Evolutionary conservation across 2,888 invertebrate species (phyloP).

Genomic region (Clivina fossor): DNA sequence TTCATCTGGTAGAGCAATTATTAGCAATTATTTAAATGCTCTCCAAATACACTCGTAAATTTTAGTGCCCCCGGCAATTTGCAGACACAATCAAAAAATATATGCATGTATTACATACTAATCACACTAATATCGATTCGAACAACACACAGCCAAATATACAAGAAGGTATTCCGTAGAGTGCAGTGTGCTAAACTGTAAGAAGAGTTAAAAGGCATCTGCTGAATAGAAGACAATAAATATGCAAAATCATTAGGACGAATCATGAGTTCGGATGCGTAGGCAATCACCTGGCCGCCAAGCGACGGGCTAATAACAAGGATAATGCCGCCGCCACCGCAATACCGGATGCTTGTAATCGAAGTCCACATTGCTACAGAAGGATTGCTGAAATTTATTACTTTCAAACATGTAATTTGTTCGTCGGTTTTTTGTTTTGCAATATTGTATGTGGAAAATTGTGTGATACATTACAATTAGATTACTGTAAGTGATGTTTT

Average conservation of each 20-base stretch:
- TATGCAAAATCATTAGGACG: conserved; percentile 33
- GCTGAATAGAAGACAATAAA: conserved; percentile 32
- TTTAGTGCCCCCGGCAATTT: conserved; percentile 15
- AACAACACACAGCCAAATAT: neutral
- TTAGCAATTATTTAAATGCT: conserved; percentile 33
- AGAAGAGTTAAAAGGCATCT: conserved; percentile 11
- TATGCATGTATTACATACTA: too few species aligned
- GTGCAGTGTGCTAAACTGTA: neutral
- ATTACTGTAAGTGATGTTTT: too few species aligned
- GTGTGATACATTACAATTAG: too few species aligned
- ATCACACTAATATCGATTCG: neutral
- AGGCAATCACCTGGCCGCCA: conserved; percentile 9
- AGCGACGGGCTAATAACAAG: conserved; percentile 20
- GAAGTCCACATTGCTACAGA: too few species aligned
- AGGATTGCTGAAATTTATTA: too few species aligned
- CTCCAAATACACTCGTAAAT: conserved; percentile 32
- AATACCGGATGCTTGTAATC: conserved; percentile 4
- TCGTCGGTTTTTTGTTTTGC: too few species aligned
- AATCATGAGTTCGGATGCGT: conserved; percentile 14
- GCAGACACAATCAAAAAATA: too few species aligned
- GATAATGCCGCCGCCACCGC: neutral
- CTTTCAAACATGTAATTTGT: too few species aligned
- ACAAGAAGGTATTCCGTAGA: neutral
- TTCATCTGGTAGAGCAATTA: conserved; percentile 30
- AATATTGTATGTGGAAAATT: too few species aligned